Percentiles rank a stretch among this genome's conserved stretches.
Conservation (phyloP, 2,113 vertebrate species). For the Euleptes europaea region DNA sequence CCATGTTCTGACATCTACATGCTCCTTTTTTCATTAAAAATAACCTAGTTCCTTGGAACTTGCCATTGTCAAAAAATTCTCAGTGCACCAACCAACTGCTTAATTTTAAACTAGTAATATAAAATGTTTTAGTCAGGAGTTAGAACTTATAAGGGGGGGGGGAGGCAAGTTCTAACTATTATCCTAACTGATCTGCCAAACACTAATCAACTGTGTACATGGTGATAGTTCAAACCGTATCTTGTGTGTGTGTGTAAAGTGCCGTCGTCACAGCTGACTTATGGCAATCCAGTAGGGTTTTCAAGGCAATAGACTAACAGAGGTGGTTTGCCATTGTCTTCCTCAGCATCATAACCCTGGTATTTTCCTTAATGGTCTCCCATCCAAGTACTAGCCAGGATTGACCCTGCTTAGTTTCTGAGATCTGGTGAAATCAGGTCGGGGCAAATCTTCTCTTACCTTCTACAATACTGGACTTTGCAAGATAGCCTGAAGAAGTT, state of each 20-base stretch:
- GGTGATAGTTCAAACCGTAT: background rate
- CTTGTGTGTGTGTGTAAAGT: too few species aligned
- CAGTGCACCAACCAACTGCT: background rate
- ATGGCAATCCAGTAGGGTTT: too few species aligned
- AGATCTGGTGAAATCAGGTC: too few species aligned
- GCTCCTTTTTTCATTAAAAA: slow-evolving; percentile 4
- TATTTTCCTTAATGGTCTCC: too few species aligned
- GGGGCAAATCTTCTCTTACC: slow-evolving; percentile 75
- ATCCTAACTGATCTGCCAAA: background rate
- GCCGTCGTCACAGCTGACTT: too few species aligned
- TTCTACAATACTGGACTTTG: slow-evolving; percentile 99
- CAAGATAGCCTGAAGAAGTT: slow-evolving; percentile 92
- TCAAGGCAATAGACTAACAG: too few species aligned
- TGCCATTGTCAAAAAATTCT: background rate
- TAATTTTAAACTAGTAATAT: slow-evolving; percentile 12
- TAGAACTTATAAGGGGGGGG: too few species aligned
- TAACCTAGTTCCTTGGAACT: slow-evolving; percentile 24
- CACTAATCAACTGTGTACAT: background rate
- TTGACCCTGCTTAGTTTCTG: too few species aligned
- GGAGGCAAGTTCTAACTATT: background rate
- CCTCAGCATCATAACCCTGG: too few species aligned
- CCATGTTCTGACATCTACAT: background rate
- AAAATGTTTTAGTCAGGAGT: slow-evolving; percentile 17
- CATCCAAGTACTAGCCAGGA: too few species aligned
- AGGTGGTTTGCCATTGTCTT: too few species aligned